Percentiles rank a stretch among this genome's conserved stretches.
Conservation (phyloP, 37 sponge, comb jelly and placozoan genomes). For the Dysidea cf. avara region DNA sequence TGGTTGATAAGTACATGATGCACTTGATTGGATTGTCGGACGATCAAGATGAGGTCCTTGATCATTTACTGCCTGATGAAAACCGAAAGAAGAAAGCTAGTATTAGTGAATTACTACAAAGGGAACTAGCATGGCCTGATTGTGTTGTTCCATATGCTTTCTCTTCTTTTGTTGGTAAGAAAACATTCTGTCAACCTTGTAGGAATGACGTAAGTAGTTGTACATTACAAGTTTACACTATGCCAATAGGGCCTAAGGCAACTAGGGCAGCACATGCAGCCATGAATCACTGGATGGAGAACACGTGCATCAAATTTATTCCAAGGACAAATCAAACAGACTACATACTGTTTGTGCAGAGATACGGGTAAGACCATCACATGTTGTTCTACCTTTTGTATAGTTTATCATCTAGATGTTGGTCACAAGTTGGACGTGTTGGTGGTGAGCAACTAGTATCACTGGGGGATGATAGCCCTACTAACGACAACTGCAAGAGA, state of each 20-base stretch:
- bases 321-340: conserved; percentile 24
- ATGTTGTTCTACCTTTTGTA: no score
- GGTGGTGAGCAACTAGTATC: conserved; percentile 51
- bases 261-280: background rate
- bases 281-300: conserved; percentile 52
- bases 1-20: no score
- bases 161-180: background rate
- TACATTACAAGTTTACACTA: background rate
- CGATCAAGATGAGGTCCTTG: no score
- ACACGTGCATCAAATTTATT: conserved; percentile 67
- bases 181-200: background rate
- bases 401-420: conserved; percentile 46
- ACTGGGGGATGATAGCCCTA: background rate
- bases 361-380: conserved; percentile 2
- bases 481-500: conserved; percentile 10
- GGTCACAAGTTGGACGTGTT: conserved; percentile 58
- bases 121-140: conserved; percentile 20
- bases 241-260: background rate
- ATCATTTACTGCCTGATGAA: no score
- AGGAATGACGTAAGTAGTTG: background rate
- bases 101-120: background rate
- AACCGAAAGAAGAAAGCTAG: background rate
- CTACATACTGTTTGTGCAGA: conserved; percentile 29
- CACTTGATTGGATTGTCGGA: no score
- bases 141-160: conserved; percentile 23